A percentile compares a stretch with the other conserved stretches of the same genome.
phyloP scores from a whole-genome alignment of 1,140 invertebrate genomes.

The Caenorhabditis tropicalis region DNA sequence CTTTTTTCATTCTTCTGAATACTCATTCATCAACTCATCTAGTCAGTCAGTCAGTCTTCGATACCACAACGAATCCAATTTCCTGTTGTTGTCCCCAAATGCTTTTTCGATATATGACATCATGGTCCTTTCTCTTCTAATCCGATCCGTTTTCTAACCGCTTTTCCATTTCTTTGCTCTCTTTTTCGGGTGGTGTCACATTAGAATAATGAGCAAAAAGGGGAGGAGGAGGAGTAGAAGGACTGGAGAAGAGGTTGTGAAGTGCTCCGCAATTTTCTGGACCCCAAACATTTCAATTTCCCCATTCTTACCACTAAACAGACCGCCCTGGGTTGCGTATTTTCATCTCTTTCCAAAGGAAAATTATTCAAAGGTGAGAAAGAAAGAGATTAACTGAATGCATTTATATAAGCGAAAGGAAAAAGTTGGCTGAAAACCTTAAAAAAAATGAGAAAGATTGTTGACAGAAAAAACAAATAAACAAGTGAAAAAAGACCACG shows the following conservation, averaged over 20 bases:
- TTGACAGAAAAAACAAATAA: too few species aligned
- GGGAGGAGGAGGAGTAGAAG: not conserved
- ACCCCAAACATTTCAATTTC: conserved; percentile 29
- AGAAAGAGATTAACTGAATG: too few species aligned
- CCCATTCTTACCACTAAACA: not conserved
- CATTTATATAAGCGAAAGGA: too few species aligned
- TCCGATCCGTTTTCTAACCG: conserved; percentile 23
- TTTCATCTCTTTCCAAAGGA: too few species aligned
- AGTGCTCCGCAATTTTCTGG: conserved; percentile 41
- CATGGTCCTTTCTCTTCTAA: conserved; percentile 2
- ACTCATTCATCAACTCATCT: not conserved
- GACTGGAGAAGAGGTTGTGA: conserved; percentile 16
- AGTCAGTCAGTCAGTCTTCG: not conserved
- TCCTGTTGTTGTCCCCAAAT: conserved; percentile 1
- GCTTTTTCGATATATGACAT: conserved; percentile 40
- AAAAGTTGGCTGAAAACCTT: too few species aligned
- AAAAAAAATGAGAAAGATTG: too few species aligned
- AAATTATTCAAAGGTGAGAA: too few species aligned
- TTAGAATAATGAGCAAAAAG: conserved; percentile 31
- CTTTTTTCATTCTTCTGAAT: not conserved
- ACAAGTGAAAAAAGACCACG: too few species aligned
- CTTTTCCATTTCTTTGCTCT: not conserved
- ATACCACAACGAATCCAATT: not conserved
- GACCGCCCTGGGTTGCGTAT: not conserved
- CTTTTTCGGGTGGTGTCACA: conserved; percentile 8